phyloP scores from a whole-genome alignment of 2,888 invertebrate species.

The Polymixis lichenea region DNA sequence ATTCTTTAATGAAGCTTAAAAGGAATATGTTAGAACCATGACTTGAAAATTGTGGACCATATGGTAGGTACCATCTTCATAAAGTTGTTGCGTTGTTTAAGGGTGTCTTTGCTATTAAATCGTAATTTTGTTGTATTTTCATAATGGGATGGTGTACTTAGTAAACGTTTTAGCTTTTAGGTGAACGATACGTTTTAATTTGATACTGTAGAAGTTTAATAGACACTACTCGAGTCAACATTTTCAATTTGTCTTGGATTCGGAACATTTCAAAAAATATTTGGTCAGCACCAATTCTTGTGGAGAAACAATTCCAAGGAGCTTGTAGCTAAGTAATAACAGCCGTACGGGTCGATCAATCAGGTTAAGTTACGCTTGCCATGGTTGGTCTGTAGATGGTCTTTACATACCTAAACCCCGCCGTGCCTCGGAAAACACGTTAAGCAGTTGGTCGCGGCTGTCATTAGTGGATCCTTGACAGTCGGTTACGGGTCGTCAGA shows the following conservation, averaged over 20 bases:
- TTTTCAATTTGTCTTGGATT: not conserved
- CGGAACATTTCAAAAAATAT: not conserved
- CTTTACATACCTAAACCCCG: too few species aligned
- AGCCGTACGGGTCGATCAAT: too few species aligned
- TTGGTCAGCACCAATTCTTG: not conserved
- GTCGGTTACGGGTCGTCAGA: too few species aligned
- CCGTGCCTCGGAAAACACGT: too few species aligned
- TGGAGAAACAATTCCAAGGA: too few species aligned
- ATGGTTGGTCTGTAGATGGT: too few species aligned
- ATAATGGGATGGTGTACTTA: conserved; percentile 1
- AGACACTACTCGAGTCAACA: not conserved
- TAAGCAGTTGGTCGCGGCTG: too few species aligned
- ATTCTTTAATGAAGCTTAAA: conserved; percentile 32
- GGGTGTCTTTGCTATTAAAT: not conserved
- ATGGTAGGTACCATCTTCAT: conserved; percentile 10
- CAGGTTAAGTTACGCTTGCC: too few species aligned
- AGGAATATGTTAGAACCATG: conserved; percentile 16
- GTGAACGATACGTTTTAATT: not conserved
- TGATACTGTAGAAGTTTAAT: not conserved
- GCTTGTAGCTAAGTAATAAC: too few species aligned
- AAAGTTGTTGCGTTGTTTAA: conserved; percentile 11
- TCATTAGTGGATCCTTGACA: too few species aligned
- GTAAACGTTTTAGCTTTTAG: conserved; percentile 10
- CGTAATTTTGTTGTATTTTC: conserved; percentile 9
- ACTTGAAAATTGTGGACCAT: conserved; percentile 16